These are phyloP conservation scores for Thamnophis sirtalis DNA, from an alignment of 2,113 vertebrate species.

Conservation along the genomic window DNA sequence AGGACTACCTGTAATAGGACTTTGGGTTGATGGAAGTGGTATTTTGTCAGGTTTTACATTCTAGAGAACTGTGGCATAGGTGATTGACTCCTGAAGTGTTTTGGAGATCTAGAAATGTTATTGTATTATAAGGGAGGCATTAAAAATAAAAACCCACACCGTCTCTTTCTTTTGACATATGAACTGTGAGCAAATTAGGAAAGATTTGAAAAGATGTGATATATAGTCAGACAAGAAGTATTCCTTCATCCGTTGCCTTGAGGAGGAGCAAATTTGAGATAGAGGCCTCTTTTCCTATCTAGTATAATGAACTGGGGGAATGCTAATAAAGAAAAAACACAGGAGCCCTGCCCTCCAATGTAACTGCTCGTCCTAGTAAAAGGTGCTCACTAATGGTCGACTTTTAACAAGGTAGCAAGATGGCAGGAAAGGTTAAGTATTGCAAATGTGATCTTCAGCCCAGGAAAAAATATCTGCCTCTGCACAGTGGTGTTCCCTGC, in stretches of 20 bases:
- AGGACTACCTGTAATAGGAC: not conserved
- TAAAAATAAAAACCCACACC: not conserved
- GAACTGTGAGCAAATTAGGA: not conserved
- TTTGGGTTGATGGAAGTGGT: not conserved
- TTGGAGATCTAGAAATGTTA: not conserved
- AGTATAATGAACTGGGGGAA: not conserved
- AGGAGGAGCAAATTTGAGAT: not conserved
- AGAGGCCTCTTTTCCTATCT: not conserved
- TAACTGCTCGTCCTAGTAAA: conserved; percentile 13
- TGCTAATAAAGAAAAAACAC: not conserved
- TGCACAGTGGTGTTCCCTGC: conserved; percentile 12
- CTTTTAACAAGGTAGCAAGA: conserved; percentile 25
- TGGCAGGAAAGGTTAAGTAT: conserved; percentile 28
- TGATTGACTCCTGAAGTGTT: not conserved
- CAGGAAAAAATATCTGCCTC: conserved; percentile 1
- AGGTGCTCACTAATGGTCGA: conserved; percentile 6
- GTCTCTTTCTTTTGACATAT: not conserved
- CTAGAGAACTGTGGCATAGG: not conserved
- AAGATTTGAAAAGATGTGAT: not conserved
- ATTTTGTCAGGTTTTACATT: not conserved
- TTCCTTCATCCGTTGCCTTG: not conserved
- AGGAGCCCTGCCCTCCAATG: not conserved
- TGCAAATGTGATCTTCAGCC: conserved; percentile 14
- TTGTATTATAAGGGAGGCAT: not conserved
- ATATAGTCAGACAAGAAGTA: not conserved